These are phyloP conservation scores for Venustoraphidia nigricollis DNA, from an alignment of 2,888 invertebrate genomes.

Conservation along the genomic window DNA sequence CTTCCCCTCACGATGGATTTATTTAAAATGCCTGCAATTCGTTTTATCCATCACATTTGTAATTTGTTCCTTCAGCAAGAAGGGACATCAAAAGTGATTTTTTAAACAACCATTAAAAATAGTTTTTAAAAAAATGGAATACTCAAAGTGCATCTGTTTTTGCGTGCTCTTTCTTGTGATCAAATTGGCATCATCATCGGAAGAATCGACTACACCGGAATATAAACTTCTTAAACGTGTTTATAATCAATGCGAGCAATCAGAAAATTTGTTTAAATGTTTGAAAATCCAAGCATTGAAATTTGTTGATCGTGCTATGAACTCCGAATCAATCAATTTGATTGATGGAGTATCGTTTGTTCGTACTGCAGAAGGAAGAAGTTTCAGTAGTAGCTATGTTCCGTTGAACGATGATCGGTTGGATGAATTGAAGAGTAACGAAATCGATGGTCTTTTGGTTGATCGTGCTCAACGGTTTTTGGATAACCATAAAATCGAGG, in stretches of 20 bases:
- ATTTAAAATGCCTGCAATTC: too few species aligned
- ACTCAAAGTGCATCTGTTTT: too few species aligned
- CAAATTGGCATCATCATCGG: not conserved
- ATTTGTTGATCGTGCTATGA: slow-evolving; percentile 45
- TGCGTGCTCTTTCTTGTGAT: too few species aligned
- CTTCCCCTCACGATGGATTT: too few species aligned
- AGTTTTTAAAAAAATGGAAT: too few species aligned
- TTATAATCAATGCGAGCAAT: slow-evolving; percentile 44
- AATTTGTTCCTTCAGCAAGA: too few species aligned
- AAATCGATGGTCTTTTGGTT: slow-evolving; percentile 41
- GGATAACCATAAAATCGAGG: slow-evolving; percentile 36
- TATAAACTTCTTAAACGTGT: slow-evolving; percentile 35
- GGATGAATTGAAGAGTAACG: slow-evolving; percentile 39
- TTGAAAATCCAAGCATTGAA: slow-evolving; percentile 54
- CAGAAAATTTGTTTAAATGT: slow-evolving; percentile 50
- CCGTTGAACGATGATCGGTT: slow-evolving; percentile 31
- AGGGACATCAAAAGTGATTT: too few species aligned
- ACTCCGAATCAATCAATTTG: slow-evolving; percentile 42
- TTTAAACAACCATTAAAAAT: too few species aligned
- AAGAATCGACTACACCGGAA: slow-evolving; percentile 24
- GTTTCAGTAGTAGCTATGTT: slow-evolving; percentile 7
- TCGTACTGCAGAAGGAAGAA: slow-evolving; percentile 21
- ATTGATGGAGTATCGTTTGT: slow-evolving; percentile 45
- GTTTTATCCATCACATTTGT: too few species aligned
- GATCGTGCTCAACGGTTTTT: slow-evolving; percentile 40